These are phyloP conservation scores for Mormyrus lacerda DNA, from an alignment of 2,113 vertebrate genomes.

Conservation along the genomic window DNA sequence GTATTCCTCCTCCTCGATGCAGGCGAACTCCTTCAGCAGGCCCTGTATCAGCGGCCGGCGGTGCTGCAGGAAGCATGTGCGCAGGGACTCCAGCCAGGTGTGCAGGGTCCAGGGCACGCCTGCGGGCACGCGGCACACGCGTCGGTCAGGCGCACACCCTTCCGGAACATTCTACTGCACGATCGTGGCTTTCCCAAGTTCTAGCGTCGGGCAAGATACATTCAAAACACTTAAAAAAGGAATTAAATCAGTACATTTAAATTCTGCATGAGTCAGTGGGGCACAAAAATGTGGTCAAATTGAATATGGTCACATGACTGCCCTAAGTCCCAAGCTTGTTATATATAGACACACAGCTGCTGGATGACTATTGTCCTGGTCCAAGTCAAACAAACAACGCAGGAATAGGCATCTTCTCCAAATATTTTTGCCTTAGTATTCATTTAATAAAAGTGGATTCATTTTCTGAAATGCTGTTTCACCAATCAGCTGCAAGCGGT, in stretches of 20 bases:
- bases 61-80: conserved; percentile 86
- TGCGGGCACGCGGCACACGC: conserved; percentile 29
- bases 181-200: not conserved
- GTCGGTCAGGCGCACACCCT: not conserved
- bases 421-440: not conserved
- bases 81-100: conserved; percentile 88
- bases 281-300: not conserved
- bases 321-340: not conserved
- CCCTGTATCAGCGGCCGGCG: conserved; percentile 87
- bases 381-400: not conserved
- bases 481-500: not conserved
- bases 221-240: not conserved
- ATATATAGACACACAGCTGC: not conserved
- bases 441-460: not conserved
- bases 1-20: conserved; percentile 92
- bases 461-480: not conserved
- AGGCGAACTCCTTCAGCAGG: conserved; percentile 90
- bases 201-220: not conserved
- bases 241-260: not conserved
- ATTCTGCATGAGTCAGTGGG: not conserved
- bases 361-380: not conserved
- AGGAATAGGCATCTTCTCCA: not conserved
- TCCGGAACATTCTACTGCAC: not conserved
- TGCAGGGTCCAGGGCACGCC: conserved; percentile 93
- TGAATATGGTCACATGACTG: not conserved